Percentiles rank a stretch among this genome's conserved stretches.
These are phyloP conservation scores for Camelus dromedarius DNA, from an alignment of 2,113 vertebrate species.

Conservation along the genomic window DNA sequence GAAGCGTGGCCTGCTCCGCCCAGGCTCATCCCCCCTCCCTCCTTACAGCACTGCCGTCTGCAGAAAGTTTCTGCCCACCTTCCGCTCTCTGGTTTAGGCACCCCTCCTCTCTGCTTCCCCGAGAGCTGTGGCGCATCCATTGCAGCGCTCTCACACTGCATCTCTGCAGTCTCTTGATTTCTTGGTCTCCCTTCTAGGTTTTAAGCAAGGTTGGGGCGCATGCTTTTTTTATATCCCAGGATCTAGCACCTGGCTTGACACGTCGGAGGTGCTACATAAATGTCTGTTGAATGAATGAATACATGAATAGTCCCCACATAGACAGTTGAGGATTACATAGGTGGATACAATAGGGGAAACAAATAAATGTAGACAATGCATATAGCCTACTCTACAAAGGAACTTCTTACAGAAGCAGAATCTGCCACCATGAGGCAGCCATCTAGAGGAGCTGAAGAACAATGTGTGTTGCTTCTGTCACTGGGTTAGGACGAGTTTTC, in stretches of 20 bases:
- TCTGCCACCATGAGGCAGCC: background rate
- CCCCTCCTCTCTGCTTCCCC: background rate
- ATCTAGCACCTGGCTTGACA: background rate
- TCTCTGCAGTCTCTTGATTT: background rate
- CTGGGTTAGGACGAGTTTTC: background rate
- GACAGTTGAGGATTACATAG: background rate
- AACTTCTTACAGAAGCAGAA: background rate
- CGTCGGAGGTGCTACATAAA: background rate
- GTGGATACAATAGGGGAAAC: background rate
- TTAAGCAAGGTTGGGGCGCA: background rate
- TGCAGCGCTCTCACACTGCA: background rate
- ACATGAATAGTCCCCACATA: background rate
- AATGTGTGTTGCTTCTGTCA: background rate
- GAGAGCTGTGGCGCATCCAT: rapidly evolving
- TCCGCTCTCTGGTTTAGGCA: background rate
- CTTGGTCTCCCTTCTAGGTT: background rate
- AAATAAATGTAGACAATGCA: background rate
- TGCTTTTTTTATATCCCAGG: background rate
- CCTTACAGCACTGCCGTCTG: background rate
- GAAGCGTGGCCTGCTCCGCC: background rate
- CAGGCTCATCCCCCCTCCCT: background rate
- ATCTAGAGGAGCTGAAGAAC: background rate
- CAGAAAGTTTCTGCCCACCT: background rate
- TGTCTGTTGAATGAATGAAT: background rate
- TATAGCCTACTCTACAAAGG: background rate